Conservation (phyloP, 2,888 invertebrate species). For the Phortica okadai region DNA sequence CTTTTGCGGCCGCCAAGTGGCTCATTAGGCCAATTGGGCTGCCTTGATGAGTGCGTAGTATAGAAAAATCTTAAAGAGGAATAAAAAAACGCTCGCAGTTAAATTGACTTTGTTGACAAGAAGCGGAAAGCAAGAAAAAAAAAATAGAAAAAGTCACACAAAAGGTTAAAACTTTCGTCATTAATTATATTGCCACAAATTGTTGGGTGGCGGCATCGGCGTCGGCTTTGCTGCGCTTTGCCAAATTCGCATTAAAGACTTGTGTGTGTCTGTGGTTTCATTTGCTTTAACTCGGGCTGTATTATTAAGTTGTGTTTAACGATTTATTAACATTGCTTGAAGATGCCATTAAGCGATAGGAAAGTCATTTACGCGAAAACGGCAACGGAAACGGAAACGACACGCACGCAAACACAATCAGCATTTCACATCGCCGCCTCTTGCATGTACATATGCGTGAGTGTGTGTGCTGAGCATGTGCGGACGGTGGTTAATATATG, state of each 20-base stretch:
- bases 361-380: slow-evolving; percentile 42
- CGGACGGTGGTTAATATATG: neutral
- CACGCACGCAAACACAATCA: slow-evolving; percentile 22
- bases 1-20: neutral
- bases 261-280: neutral
- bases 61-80: too few species aligned
- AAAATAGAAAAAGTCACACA: slow-evolving; percentile 51
- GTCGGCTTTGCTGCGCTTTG: neutral
- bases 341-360: slow-evolving; percentile 63
- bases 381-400: slow-evolving; percentile 21
- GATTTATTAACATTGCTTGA: slow-evolving; percentile 31
- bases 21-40: slow-evolving; percentile 10
- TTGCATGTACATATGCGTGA: neutral
- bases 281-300: neutral
- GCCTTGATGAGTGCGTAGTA: too few species aligned
- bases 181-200: slow-evolving; percentile 56
- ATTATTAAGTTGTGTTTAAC: slow-evolving; percentile 19
- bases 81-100: neutral
- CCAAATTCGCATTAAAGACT: neutral
- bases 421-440: slow-evolving; percentile 5
- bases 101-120: slow-evolving; percentile 24
- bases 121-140: neutral
- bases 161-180: slow-evolving; percentile 63
- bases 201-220: neutral
- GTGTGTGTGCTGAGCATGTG: neutral